These are phyloP conservation scores for Andrena cerasifolii DNA, from an alignment of 1,140 invertebrate genomes.

Conservation along the genomic window DNA sequence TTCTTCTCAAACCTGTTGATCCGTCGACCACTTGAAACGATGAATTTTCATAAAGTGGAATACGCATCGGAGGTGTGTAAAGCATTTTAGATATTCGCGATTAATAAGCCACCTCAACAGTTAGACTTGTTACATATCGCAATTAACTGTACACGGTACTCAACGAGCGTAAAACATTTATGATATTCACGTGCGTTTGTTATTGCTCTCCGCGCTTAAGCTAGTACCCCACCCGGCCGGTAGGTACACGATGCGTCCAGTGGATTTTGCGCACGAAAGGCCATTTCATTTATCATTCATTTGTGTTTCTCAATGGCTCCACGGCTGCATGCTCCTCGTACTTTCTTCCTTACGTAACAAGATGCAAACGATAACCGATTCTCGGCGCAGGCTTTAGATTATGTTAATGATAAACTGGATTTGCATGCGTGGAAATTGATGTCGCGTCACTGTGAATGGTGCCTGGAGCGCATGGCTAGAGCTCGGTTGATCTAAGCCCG, in stretches of 20 bases:
- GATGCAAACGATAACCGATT: not conserved
- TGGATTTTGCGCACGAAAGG: not conserved
- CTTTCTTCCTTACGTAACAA: slow-evolving; percentile 1
- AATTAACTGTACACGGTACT: not conserved
- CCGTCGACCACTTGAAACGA: not conserved
- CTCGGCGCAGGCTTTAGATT: not conserved
- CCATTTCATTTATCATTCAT: not conserved
- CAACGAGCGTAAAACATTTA: not conserved
- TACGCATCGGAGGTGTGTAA: not conserved
- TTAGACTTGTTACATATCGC: not conserved
- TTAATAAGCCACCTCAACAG: no score
- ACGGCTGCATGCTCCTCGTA: not conserved
- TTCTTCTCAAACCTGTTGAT: no score
- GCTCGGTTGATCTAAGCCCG: slow-evolving; percentile 20
- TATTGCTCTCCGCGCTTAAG: not conserved
- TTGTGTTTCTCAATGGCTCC: not conserved
- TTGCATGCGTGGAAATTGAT: slow-evolving; percentile 52
- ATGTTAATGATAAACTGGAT: slow-evolving; percentile 42
- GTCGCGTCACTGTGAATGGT: slow-evolving; percentile 17
- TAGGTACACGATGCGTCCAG: not conserved
- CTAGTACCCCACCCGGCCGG: not conserved
- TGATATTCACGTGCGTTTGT: not conserved
- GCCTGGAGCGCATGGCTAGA: slow-evolving; percentile 7
- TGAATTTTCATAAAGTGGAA: no score
- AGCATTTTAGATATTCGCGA: not conserved